phyloP scores from a whole-genome alignment of 2,797 vertebrate species.

The Macrochelys suwanniensis region DNA sequence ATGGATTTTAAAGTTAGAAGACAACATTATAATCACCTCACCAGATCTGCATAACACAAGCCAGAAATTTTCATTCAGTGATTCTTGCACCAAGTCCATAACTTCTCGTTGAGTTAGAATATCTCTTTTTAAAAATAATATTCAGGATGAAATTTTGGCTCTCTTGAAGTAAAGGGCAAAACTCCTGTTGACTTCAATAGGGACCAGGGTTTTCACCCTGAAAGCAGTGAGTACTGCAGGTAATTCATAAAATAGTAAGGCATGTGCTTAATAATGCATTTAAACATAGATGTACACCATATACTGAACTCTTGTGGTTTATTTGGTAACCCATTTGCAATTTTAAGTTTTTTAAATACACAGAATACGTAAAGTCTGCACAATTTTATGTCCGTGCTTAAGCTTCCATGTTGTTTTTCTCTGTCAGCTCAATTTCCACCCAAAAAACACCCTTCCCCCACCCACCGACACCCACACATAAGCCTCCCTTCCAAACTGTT shows the following conservation, averaged over 20 bases:
- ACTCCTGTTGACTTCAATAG: fast-evolving
- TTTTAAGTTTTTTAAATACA: background rate
- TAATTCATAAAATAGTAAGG: background rate
- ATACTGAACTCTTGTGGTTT: background rate
- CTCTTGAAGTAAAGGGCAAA: background rate
- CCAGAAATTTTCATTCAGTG: background rate
- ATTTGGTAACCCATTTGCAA: background rate
- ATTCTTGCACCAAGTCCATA: background rate
- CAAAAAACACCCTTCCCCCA: background rate
- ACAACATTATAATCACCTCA: background rate
- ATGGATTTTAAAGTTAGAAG: background rate
- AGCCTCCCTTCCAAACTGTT: background rate
- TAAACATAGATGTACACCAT: background rate
- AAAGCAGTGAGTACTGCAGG: background rate
- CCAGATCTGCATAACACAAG: background rate
- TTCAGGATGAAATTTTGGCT: fast-evolving
- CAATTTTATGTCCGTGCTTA: background rate
- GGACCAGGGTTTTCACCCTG: background rate
- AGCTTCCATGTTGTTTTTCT: background rate
- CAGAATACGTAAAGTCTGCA: background rate
- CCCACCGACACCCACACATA: background rate
- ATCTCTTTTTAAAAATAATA: background rate
- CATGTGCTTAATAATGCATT: background rate
- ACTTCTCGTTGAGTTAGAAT: background rate
- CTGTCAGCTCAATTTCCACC: background rate